A percentile compares a stretch with the other conserved stretches of the same genome.
Conservation (phyloP, 2,113 vertebrate genomes). For the Nyctereutes procyonoides region DNA sequence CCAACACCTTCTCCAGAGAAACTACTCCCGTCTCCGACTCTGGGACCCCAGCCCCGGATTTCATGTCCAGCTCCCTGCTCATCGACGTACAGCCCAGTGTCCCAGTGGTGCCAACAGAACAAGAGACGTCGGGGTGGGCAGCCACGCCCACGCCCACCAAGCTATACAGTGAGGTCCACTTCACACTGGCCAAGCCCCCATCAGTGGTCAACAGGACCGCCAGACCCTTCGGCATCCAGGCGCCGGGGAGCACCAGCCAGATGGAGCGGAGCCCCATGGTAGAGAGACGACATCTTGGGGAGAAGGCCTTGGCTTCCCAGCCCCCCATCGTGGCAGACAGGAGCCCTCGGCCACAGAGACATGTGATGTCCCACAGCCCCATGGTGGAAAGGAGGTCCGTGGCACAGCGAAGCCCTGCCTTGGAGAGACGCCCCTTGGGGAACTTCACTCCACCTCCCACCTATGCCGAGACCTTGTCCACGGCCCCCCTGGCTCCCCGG, state of each 20-base stretch:
- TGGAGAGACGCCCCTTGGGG: constrained; percentile 73
- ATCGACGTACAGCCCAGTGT: constrained; percentile 44
- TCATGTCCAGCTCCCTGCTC: constrained; percentile 70
- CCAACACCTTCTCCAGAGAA: constrained; percentile 62
- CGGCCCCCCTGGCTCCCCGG: constrained; percentile 86
- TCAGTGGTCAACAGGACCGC: constrained; percentile 94
- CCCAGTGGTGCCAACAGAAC: constrained; percentile 28
- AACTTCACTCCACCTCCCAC: constrained; percentile 89
- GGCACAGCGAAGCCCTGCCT: constrained; percentile 55
- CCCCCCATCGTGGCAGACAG: constrained; percentile 46
- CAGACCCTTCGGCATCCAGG: constrained; percentile 93
- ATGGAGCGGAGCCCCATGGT: constrained; percentile 79
- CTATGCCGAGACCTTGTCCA: constrained; percentile 89
- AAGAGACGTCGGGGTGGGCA: not conserved
- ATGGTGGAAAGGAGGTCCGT: constrained; percentile 71
- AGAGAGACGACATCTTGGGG: constrained; percentile 70
- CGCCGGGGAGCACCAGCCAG: constrained; percentile 16
- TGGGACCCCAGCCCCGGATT: not conserved
- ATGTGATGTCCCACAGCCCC: constrained; percentile 61
- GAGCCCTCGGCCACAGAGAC: constrained; percentile 79
- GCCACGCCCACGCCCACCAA: not conserved
- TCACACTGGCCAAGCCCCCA: constrained; percentile 88
- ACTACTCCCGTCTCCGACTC: constrained; percentile 38
- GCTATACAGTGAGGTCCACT: constrained; percentile 87
- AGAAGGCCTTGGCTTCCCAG: not conserved